Evolutionary conservation across 1,140 invertebrate species (phyloP).

Genomic region (Saccostrea glomerata): DNA sequence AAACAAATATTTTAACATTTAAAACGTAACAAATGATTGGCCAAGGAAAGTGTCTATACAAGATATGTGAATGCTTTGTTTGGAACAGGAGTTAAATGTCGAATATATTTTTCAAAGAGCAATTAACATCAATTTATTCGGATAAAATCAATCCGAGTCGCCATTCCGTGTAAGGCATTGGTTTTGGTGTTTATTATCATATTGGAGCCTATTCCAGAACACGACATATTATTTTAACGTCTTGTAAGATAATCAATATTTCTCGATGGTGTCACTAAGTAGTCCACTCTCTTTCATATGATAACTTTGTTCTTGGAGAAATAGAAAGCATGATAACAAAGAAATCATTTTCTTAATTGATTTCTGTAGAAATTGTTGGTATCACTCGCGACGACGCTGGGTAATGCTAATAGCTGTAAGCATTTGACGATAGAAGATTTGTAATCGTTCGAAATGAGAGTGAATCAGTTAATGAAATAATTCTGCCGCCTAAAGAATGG

Average conservation of each 20-base stretch:
- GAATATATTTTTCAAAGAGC: background rate
- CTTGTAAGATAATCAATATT: conserved; percentile 4
- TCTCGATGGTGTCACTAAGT: conserved; percentile 11
- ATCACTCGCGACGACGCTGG: background rate
- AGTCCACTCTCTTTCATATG: background rate
- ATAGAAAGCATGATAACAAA: conserved; percentile 26
- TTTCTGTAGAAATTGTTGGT: conserved; percentile 16
- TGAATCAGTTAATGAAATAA: conserved; percentile 36
- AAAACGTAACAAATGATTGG: background rate
- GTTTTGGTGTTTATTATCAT: conserved; percentile 23
- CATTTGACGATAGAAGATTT: conserved; percentile 24
- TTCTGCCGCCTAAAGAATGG: conserved; percentile 22
- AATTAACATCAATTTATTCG: background rate
- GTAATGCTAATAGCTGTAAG: conserved; percentile 31
- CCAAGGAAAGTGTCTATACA: background rate
- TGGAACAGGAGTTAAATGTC: background rate
- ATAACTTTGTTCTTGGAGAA: conserved; percentile 26
- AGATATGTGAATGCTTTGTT: background rate
- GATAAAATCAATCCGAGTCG: background rate
- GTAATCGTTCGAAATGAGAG: conserved; percentile 33
- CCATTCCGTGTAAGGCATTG: background rate
- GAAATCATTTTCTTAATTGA: conserved; percentile 31
- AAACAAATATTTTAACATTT: background rate
- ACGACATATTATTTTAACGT: background rate
- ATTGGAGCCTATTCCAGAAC: background rate